Conservation (phyloP, 2,113 vertebrate species). For the Galeopterus variegatus region DNA sequence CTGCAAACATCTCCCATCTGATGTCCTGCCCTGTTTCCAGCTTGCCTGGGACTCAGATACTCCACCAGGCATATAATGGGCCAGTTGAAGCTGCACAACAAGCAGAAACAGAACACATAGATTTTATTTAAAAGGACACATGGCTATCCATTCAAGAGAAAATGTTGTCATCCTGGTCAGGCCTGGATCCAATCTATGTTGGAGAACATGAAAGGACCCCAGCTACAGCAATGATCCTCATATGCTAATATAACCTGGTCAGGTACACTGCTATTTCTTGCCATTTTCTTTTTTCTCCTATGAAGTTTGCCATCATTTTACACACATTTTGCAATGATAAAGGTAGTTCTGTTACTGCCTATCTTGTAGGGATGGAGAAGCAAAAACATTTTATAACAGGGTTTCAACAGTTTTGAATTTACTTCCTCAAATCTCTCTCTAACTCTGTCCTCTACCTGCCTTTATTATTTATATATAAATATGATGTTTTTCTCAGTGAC, state of each 20-base stretch:
- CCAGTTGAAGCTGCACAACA: conserved; percentile 40
- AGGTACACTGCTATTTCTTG: conserved; percentile 80
- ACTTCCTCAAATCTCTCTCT: conserved; percentile 40
- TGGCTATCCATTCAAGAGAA: conserved; percentile 76
- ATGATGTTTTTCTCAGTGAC: conserved; percentile 73
- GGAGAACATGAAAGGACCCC: conserved; percentile 83
- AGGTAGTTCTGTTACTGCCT: conserved; percentile 76
- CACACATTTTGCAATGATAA: conserved; percentile 79
- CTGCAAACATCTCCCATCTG: conserved; percentile 75
- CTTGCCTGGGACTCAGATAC: conserved; percentile 77
- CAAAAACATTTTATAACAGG: conserved; percentile 7
- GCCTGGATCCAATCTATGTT: conserved; percentile 67
- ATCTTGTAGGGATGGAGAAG: conserved; percentile 64
- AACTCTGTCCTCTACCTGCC: conserved; percentile 49
- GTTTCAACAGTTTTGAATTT: conserved; percentile 77
- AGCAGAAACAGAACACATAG: conserved; percentile 62
- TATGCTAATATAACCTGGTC: conserved; percentile 70
- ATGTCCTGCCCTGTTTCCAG: conserved; percentile 73
- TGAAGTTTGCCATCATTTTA: conserved; percentile 80
- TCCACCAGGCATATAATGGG: conserved; percentile 73
- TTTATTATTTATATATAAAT: conserved; percentile 69
- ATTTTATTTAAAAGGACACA: conserved; percentile 82
- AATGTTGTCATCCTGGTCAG: conserved; percentile 84
- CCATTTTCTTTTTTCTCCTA: conserved; percentile 77
- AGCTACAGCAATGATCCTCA: conserved; percentile 54